Conservation (phyloP, 2,797 vertebrate species). For the Muraenolepis orangiensis region DNA sequence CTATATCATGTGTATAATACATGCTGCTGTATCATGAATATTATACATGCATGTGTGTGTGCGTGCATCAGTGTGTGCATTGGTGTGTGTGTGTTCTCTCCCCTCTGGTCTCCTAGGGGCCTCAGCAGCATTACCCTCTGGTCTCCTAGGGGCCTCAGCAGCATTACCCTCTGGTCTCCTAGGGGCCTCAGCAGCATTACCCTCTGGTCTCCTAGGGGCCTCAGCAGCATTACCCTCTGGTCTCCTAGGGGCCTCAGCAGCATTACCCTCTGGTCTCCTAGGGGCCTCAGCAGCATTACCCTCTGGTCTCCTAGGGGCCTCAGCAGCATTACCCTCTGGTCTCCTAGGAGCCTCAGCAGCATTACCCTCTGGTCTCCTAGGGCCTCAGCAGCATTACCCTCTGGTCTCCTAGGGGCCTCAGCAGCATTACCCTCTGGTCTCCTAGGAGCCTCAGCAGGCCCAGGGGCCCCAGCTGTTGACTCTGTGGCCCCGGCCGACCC, state of each 20-base stretch:
- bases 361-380: slow-evolving; percentile 68
- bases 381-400: slow-evolving; percentile 56
- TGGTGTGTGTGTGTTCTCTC: slow-evolving; percentile 8
- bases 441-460: slow-evolving; percentile 65
- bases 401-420: slow-evolving; percentile 69
- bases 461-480: slow-evolving; percentile 40
- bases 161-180: slow-evolving; percentile 71
- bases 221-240: too few relatives aligned
- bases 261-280: slow-evolving; percentile 67
- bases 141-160: too few relatives aligned
- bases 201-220: slow-evolving; percentile 62
- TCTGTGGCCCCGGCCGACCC: not conserved
- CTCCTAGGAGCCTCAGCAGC: slow-evolving; percentile 51
- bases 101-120: too few relatives aligned
- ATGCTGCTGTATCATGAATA: too few relatives aligned
- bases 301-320: slow-evolving; percentile 70
- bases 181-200: slow-evolving; percentile 64
- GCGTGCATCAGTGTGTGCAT: not conserved
- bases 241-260: slow-evolving; percentile 52
- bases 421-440: slow-evolving; percentile 70
- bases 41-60: not conserved
- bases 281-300: too few relatives aligned
- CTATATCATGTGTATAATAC: too few relatives aligned
- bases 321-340: too few relatives aligned
- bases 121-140: slow-evolving; percentile 60